phyloP scores from a whole-genome alignment of 2,797 vertebrate genomes.

The Salarias fasciatus region DNA sequence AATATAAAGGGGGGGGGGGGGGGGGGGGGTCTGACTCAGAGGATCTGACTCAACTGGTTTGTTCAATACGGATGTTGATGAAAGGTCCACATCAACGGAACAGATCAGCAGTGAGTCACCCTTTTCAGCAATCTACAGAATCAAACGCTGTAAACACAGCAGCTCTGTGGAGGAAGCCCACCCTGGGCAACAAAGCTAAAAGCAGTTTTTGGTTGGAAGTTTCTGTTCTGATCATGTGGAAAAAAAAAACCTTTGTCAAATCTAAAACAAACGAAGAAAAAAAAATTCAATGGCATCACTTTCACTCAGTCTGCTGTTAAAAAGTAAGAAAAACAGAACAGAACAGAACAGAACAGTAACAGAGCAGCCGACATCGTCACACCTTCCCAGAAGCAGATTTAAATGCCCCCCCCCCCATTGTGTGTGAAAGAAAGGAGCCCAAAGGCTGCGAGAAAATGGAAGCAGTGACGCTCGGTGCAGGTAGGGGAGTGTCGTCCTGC shows the following conservation, averaged over 20 bases:
- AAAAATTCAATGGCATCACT: constrained; percentile 23
- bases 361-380: constrained; percentile 53
- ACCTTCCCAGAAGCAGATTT: constrained; percentile 56
- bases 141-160: constrained; percentile 43
- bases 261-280: constrained; percentile 24
- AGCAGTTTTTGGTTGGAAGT: constrained; percentile 2
- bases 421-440: constrained; percentile 36
- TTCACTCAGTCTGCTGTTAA: constrained; percentile 7
- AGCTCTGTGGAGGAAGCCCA: constrained; percentile 23
- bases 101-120: constrained; percentile 56
- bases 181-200: constrained; percentile 35
- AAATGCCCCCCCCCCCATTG: constrained; percentile 54
- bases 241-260: too few relatives aligned
- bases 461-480: not conserved
- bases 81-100: constrained; percentile 45
- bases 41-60: constrained; percentile 44
- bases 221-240: too few relatives aligned
- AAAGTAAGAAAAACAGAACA: constrained; percentile 21
- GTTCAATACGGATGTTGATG: constrained; percentile 58
- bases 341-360: constrained; percentile 14
- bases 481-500: constrained; percentile 26
- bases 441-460: constrained; percentile 21
- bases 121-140: constrained; percentile 39
- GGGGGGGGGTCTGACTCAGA: constrained; percentile 50
- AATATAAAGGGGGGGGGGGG: constrained; percentile 7